Evolutionary conservation across 2,888 invertebrate genomes (phyloP).

Genomic region (Andrena hattorfiana): DNA sequence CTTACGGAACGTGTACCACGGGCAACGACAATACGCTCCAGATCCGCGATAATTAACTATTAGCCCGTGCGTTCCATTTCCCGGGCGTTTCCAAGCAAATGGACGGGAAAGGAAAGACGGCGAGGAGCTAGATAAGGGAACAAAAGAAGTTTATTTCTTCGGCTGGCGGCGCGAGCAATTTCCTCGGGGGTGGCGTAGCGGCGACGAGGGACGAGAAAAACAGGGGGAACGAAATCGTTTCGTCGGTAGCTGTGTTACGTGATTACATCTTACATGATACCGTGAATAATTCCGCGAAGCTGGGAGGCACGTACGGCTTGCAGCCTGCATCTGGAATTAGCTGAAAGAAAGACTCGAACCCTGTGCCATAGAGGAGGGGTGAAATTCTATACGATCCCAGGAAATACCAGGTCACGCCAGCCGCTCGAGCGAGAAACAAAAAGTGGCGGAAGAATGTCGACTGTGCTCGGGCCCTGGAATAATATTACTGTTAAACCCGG

Average conservation of each 20-base stretch:
- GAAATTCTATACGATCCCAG: slow-evolving; percentile 20
- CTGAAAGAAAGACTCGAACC: slow-evolving; percentile 34
- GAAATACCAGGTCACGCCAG: slow-evolving; percentile 4
- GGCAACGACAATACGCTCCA: neutral
- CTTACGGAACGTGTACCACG: no score
- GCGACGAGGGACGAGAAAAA: slow-evolving; percentile 6
- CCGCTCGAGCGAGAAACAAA: neutral
- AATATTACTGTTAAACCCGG: slow-evolving; percentile 3
- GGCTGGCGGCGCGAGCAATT: slow-evolving; percentile 31
- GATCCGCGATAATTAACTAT: slow-evolving; percentile 13
- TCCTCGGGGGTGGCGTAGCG: neutral
- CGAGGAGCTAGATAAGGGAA: slow-evolving; percentile 18
- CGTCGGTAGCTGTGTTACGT: slow-evolving; percentile 50
- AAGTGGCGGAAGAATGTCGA: no score
- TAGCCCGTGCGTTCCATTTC: neutral
- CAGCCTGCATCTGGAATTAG: slow-evolving; percentile 50
- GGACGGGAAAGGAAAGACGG: neutral
- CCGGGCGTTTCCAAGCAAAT: neutral
- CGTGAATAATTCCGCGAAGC: slow-evolving; percentile 51
- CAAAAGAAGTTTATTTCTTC: slow-evolving; percentile 39
- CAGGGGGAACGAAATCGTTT: slow-evolving; percentile 51
- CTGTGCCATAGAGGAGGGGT: neutral
- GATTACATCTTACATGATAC: slow-evolving; percentile 63
- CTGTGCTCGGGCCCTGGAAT: neutral
- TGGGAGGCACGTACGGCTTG: slow-evolving; percentile 46